Evolutionary conservation across 2,888 invertebrate species (phyloP).

Genomic region (Charanyca ferruginea): DNA sequence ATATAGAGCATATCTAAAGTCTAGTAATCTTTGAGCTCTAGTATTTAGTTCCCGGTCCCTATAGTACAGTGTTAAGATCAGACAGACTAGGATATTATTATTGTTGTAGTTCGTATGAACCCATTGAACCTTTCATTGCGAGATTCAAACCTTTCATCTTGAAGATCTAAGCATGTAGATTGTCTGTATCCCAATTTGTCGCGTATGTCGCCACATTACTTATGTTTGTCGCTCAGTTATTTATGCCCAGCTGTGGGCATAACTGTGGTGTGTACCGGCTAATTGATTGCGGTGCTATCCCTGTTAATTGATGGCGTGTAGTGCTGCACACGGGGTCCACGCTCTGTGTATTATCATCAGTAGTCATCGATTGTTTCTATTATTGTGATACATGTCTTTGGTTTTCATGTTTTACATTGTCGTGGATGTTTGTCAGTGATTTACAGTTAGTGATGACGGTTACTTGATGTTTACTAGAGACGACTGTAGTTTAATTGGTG

Average conservation of each 20-base stretch:
- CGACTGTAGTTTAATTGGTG: neutral
- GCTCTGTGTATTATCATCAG: slow-evolving; percentile 23
- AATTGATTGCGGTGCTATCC: slow-evolving; percentile 35
- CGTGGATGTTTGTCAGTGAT: slow-evolving; percentile 23
- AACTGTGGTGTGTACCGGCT: slow-evolving; percentile 26
- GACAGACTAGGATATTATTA: neutral
- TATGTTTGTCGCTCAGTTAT: slow-evolving; percentile 40
- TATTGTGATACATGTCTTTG: slow-evolving; percentile 48
- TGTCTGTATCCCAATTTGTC: slow-evolving; percentile 41
- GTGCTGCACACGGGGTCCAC: too few species aligned
- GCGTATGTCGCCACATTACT: slow-evolving; percentile 41
- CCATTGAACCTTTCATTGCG: neutral
- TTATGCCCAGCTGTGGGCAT: slow-evolving; percentile 52
- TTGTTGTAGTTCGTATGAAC: neutral
- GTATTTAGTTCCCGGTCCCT: too few species aligned
- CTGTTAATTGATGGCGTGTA: slow-evolving; percentile 40
- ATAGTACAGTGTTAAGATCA: neutral
- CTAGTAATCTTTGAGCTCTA: too few species aligned
- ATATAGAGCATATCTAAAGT: too few species aligned
- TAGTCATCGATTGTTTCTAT: slow-evolving; percentile 44
- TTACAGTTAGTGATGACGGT: slow-evolving; percentile 3
- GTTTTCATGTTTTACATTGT: neutral
- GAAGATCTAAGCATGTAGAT: slow-evolving; percentile 37
- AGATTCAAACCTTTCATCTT: slow-evolving; percentile 18
- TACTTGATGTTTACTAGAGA: neutral